Conservation (phyloP, 2,888 invertebrate species). For the Odiellus spinosus region DNA sequence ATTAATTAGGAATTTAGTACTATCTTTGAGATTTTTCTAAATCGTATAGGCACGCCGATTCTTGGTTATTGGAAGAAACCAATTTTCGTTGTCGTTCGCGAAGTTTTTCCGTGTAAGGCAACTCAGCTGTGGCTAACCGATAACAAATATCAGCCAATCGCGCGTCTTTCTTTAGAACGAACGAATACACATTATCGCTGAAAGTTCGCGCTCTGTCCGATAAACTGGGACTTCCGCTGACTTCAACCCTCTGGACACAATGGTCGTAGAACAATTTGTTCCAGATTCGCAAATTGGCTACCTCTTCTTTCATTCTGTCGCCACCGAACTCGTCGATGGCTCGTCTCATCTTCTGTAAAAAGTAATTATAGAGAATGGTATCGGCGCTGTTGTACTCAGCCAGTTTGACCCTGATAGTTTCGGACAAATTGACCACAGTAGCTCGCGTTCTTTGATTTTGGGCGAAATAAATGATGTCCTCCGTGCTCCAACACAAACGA, state of each 20-base stretch:
- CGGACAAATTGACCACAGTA: neutral
- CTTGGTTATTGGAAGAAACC: no score
- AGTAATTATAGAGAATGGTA: conserved; percentile 25
- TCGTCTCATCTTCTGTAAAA: conserved; percentile 16
- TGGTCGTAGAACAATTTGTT: conserved; percentile 7
- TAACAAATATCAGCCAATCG: conserved; percentile 6
- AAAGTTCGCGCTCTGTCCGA: neutral
- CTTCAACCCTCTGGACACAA: conserved; percentile 4
- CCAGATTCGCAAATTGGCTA: conserved; percentile 10
- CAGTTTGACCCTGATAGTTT: conserved; percentile 1
- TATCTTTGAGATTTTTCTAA: no score
- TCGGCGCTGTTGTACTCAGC: conserved; percentile 17
- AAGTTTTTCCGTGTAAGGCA: conserved; percentile 10
- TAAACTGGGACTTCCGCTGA: neutral
- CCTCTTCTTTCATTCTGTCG: conserved; percentile 16
- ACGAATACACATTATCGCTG: conserved; percentile 1
- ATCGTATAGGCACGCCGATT: no score
- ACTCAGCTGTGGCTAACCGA: conserved; percentile 7
- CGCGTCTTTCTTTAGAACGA: conserved; percentile 4
- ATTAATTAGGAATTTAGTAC: no score
- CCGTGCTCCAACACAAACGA: conserved; percentile 27
- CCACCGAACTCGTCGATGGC: conserved; percentile 9
- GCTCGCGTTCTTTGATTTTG: conserved; percentile 8
- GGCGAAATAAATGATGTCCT: conserved; percentile 26
- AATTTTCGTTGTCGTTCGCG: conserved; percentile 5